Evolutionary conservation across 2,888 invertebrate species (phyloP).

Genomic region (Ichneumoninae sp.): DNA sequence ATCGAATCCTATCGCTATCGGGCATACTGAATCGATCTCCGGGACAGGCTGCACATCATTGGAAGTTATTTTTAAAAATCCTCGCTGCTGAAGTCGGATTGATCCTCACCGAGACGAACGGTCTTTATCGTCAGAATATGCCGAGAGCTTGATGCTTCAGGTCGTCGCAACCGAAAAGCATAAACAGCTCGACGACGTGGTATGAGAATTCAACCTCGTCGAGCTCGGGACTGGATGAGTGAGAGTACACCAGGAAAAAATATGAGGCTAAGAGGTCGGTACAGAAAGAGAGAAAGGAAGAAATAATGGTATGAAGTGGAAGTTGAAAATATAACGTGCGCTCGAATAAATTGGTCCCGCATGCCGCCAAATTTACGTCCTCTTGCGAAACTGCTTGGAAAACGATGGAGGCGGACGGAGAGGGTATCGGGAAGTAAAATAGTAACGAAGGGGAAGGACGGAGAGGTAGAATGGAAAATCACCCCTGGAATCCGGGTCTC

Average conservation of each 20-base stretch:
- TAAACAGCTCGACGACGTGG: not conserved
- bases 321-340: conserved; percentile 61
- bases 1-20: conserved; percentile 12
- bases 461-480: conserved; percentile 33
- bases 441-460: not conserved
- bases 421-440: conserved; percentile 9
- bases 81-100: not conserved
- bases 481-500: conserved; percentile 11
- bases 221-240: not conserved
- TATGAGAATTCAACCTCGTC: not conserved
- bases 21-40: conserved; percentile 12
- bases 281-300: conserved; percentile 3
- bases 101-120: no score
- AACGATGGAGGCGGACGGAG: conserved; percentile 21
- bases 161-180: conserved; percentile 27
- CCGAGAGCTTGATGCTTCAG: not conserved
- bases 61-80: not conserved
- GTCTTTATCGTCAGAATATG: not conserved
- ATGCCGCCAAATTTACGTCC: conserved; percentile 65
- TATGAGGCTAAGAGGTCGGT: not conserved
- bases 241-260: not conserved
- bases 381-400: conserved; percentile 41
- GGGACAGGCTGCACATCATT: conserved; percentile 6
- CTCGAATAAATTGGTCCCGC: conserved; percentile 50
- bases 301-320: conserved; percentile 30